Base-by-base conservation (phyloP, 2,888 invertebrate genomes). In the Petrolisthes manimaculis region DNA sequence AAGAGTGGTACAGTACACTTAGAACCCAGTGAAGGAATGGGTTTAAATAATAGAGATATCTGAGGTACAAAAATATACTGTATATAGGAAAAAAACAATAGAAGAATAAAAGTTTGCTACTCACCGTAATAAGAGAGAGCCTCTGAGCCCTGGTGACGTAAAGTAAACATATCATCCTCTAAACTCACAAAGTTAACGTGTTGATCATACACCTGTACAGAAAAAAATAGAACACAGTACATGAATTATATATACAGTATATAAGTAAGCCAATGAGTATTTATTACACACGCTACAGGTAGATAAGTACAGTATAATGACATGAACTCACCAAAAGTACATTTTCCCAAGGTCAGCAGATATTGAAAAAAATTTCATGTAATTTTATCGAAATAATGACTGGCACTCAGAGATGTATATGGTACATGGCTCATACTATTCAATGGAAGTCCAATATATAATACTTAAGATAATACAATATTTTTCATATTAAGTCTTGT, bases 141-240 rank as follows among this genome's bases (percentile, higher is more conserved):
- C 92, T 98, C 97, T 92, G 97, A 96, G 92, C 97, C 97, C 93
- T 98, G 97, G 93, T 99, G 97, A 92, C 97, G 96, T 92, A 99
- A 94, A 86, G 97, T 95, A 93, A 99, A 99, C 93, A 99, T 95
- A 93, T 99, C 99, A 93, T 99, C 98, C 94, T 99, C 99, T 91
- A 99, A 94, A 80, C 97, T 97, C 92, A 99, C 98, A 92, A 99
- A 99, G 94, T 99, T 99, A 86, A 99, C 95, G 94, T 99, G 99
- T 93, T 99, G 99, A 93, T 99, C 99, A 94, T 96, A 99, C 18
- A 99, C 95, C 95, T 95, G 92, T 51, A 93, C 92, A 67, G 89
- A 91, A 82, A 82, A 77, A 0, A 88, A 14, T 53, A 54, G 37
- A 37, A 51, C 37, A 0, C 37, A 0, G 21, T 21, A 74, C n/a